phyloP scores from a whole-genome alignment of 2,797 vertebrate genomes.

The Channallabes apus region DNA sequence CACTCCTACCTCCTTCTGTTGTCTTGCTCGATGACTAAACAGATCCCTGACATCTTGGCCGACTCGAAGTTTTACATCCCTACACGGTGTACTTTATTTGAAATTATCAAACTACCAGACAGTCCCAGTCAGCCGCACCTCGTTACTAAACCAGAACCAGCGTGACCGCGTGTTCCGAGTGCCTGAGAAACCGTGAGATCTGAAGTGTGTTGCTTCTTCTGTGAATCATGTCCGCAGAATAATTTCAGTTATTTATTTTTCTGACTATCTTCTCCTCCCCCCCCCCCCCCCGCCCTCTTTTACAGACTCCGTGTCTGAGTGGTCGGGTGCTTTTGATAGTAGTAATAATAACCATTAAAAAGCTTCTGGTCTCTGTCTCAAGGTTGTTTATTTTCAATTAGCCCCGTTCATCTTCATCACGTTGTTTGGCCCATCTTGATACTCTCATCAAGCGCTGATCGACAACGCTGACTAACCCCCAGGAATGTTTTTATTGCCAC shows the following conservation, averaged over 20 bases:
- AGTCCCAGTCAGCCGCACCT: neutral
- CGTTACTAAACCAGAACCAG: neutral
- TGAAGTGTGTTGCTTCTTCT: neutral
- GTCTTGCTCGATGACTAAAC: neutral
- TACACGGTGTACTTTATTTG: too few species aligned
- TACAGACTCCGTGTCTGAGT: too few species aligned
- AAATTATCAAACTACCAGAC: neutral
- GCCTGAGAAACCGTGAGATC: neutral
- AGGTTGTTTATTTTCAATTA: conserved; percentile 23
- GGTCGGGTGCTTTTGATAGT: too few species aligned
- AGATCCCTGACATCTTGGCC: neutral
- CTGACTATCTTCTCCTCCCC: neutral
- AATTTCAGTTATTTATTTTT: neutral
- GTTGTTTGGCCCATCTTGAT: conserved; percentile 19
- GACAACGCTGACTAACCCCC: conserved; percentile 48
- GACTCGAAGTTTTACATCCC: neutral
- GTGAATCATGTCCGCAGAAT: neutral
- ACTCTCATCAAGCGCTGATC: conserved; percentile 35
- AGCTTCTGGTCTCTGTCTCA: neutral
- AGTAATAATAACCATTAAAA: neutral
- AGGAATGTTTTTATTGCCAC: conserved; percentile 53
- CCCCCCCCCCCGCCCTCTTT: too few species aligned
- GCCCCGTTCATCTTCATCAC: conserved; percentile 15
- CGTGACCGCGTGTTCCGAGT: neutral
- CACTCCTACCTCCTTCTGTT: conserved; percentile 11